Evolutionary conservation across 2,888 invertebrate genomes (phyloP).

Genomic region (Polia nebulosa): DNA sequence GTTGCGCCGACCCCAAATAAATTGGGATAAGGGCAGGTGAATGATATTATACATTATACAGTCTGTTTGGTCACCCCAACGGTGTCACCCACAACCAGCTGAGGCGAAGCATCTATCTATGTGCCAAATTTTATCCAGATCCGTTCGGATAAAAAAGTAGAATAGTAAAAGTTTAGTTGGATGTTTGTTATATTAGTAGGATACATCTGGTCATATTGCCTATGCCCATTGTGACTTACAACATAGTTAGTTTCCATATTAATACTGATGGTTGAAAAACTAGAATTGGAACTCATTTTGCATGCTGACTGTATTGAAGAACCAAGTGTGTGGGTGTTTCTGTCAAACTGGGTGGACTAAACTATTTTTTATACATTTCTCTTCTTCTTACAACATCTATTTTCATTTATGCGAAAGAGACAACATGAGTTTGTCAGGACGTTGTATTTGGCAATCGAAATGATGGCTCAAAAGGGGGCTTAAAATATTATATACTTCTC

Average conservation of each 20-base stretch:
- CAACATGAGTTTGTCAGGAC: conserved; percentile 7
- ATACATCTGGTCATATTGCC: too few species aligned
- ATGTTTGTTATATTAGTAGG: too few species aligned
- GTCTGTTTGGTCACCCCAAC: too few species aligned
- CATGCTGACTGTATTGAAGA: conserved; percentile 35
- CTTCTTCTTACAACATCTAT: conserved; percentile 11
- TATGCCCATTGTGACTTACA: not conserved
- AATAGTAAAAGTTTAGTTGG: too few species aligned
- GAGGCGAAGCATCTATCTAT: too few species aligned
- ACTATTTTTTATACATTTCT: not conserved
- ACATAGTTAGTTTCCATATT: not conserved
- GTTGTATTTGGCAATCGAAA: not conserved
- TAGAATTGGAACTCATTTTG: not conserved
- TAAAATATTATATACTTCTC: conserved; percentile 9
- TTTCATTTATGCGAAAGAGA: conserved; percentile 15
- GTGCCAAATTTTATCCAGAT: too few species aligned
- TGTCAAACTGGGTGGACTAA: not conserved
- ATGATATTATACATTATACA: too few species aligned
- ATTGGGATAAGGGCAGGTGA: too few species aligned
- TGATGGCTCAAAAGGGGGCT: not conserved
- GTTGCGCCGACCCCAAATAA: too few species aligned
- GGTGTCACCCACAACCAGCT: too few species aligned
- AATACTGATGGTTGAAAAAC: not conserved
- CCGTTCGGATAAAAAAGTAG: too few species aligned
- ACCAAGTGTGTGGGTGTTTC: not conserved